A percentile compares a stretch with the other conserved stretches of the same genome.
Evolutionary conservation across 2,888 invertebrate species (phyloP).

Genomic region (Rhodophaea formosa): DNA sequence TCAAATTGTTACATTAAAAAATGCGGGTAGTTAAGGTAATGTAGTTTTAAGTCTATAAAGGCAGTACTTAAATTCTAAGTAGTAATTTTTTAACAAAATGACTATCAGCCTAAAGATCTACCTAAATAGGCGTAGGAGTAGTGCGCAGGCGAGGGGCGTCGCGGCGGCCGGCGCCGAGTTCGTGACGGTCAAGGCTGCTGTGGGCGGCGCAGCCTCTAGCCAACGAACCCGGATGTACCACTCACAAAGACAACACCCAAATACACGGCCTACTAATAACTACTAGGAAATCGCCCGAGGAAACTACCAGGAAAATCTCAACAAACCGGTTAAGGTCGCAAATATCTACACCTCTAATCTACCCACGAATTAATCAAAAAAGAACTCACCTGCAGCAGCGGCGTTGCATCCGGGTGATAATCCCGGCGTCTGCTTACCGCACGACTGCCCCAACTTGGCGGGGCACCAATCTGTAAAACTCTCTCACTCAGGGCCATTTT

Average conservation of each 20-base stretch:
- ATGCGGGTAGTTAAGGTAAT: background rate
- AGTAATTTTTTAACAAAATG: background rate
- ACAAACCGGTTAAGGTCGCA: conserved; percentile 1
- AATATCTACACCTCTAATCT: background rate
- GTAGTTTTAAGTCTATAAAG: background rate
- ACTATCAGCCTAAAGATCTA: background rate
- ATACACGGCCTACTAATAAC: conserved; percentile 1
- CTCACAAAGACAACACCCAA: conserved; percentile 7
- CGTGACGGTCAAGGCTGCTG: conserved; percentile 73
- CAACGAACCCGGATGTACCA: conserved; percentile 71
- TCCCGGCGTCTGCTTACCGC: conserved; percentile 39
- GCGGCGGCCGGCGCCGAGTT: conserved; percentile 39
- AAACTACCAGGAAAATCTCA: conserved; percentile 8
- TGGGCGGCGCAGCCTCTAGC: conserved; percentile 56
- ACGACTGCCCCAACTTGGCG: conserved; percentile 49
- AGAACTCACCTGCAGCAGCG: conserved; percentile 49
- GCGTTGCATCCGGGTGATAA: conserved; percentile 38
- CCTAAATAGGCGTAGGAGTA: background rate
- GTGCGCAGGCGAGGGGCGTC: conserved; percentile 10
- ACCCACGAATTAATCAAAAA: conserved; percentile 22
- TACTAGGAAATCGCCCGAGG: background rate
- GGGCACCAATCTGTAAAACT: conserved; percentile 21
- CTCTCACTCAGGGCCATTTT: conserved; percentile 19
- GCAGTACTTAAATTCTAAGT: background rate
- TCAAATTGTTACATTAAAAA: background rate